Evolutionary conservation across 2,888 invertebrate genomes (phyloP), one percentile per base, ranked within the genome.

Genomic region (Drosophila pullipes): DNA sequence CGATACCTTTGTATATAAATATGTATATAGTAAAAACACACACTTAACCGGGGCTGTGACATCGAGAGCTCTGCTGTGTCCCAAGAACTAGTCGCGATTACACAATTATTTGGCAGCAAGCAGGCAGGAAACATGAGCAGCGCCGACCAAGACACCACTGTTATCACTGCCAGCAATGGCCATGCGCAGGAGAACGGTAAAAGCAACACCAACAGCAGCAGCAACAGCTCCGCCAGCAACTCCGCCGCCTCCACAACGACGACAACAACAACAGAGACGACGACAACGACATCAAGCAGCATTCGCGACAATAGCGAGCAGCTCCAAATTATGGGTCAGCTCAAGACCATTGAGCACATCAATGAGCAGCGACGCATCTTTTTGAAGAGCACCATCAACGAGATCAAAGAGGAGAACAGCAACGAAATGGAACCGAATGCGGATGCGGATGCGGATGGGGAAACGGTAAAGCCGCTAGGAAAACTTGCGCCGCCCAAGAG

Each of bases 321-420:
- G 71, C 72, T 90, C n/a, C 81, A 88, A 65, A 91, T 91, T 59
- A 74, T 91, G 57, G 78, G 84, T 1, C 91, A 91, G 59, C 65
- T 92, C 22, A 91, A 83, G 59, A 88, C 76, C 71, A 87, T 91
- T 60, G 92, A 91, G 69, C 90, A 89, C 65, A 83, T 92, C 57
- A 92, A 88, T 66, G 92, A 91, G 52, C 91, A 91, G 68, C 91
- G 92, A 7, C 82, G 89, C 11, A 69, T 88, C 28, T 92, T 92
- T 52, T 76, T 92, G 1, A 83, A 83, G 35, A 87, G 85, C 64
- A 87, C 91, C 39, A 84, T 91, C 18, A 83, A 74, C 39, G 90
- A 90, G 69, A 73, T 80, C 55, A 60, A 69, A 39, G 68, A 74
- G 53, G 81, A 76, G 55, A 47, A 13, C 31, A 47, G 47, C 37